Evolutionary conservation across 2,113 vertebrate species (phyloP), one percentile per base, ranked within the genome.

Genomic region (Ceratotherium simum): DNA sequence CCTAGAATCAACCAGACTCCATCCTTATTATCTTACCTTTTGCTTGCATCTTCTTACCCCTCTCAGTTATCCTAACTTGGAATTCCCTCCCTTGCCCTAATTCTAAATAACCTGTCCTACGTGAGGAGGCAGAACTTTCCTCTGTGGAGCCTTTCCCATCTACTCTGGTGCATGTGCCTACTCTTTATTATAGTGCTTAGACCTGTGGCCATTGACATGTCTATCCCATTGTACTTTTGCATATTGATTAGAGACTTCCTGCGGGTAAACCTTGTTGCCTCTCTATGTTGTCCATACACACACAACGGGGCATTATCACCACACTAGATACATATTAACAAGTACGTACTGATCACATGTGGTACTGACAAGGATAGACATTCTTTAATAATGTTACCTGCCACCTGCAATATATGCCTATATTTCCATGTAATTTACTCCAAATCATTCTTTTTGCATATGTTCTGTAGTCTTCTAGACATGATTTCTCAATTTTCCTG

Each of bases 401-500:
- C 8, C 18, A 82, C 29, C 2, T 84, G 42, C 48, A 23, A 31
- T 51, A 72, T 54, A 5, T 81, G 23, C 65, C 51, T 93, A 4
- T 56, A 54, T 54, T 21, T 78, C 12, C 23, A 90, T 1, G 0
- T n/a, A n/a, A 46, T 88, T 73, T 65, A 75, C 42, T 36, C 12
- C 46, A 93, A 85, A 58, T 84, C 6, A 67, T 87, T 87, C 21
- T 64, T 88, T 80, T 70, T 78, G 2, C 11, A 14, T 65, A 51
- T 39, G 31, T 58, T 93, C 13, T 70, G 7, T 90, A 33, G 46
- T 67, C 42, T 85, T 58, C 72, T 85, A 29, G 9, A 65, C 25
- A 90, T 36, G 31, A 39, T 75, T 20, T 92, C n/a, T 95, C 27
- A 94, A 25, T 25, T 92, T 92, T 87, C 29, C 80, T 94, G 48